Conservation (phyloP, 2,113 vertebrate species). For the Plecotus auritus region DNA sequence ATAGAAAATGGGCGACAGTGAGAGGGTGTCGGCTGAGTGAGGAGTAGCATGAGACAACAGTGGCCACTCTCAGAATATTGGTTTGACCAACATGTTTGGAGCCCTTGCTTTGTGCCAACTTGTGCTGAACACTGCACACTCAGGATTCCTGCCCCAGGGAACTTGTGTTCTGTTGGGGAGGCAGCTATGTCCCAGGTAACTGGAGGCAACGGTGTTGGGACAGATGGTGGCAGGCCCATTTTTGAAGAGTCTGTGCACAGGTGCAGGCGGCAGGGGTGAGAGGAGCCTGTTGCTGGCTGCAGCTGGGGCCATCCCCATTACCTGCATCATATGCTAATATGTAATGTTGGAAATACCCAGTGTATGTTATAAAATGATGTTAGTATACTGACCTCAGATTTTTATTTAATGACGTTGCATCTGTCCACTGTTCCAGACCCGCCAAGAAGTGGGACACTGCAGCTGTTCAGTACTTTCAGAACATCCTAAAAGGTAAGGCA, state of each 20-base stretch:
- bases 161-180: not conserved
- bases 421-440: constrained; percentile 79
- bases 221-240: fast-evolving
- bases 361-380: not conserved
- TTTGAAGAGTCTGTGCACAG: not conserved
- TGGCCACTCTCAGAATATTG: too few relatives aligned
- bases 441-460: constrained; percentile 89
- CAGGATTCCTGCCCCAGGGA: not conserved
- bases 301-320: too few relatives aligned
- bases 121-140: not conserved
- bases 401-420: not conserved
- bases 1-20: not conserved
- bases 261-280: not conserved
- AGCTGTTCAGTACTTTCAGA: constrained; percentile 86
- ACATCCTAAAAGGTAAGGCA: constrained; percentile 86
- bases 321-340: fast-evolving
- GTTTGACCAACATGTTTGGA: fast-evolving
- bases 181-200: not conserved
- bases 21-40: not conserved
- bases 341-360: not conserved
- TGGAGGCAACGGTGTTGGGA: not conserved
- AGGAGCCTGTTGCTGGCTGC: fast-evolving
- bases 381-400: not conserved
- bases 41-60: fast-evolving
- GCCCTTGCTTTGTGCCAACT: not conserved